phyloP scores from a whole-genome alignment of 2,888 invertebrate species.

The Microplitis manilae region DNA sequence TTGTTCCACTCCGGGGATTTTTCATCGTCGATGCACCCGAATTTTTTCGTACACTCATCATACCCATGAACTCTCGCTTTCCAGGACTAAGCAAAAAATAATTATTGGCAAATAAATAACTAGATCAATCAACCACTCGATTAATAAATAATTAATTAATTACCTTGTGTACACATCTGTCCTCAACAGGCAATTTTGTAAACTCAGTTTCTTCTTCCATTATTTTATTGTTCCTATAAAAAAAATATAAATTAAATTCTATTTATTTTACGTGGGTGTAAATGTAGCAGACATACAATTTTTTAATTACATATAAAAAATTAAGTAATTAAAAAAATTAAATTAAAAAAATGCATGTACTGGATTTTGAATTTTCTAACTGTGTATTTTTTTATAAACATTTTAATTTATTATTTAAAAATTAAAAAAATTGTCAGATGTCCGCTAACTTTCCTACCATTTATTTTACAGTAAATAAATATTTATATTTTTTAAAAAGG shows the following conservation, averaged over 20 bases:
- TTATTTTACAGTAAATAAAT: neutral
- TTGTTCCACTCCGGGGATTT: conserved; percentile 95
- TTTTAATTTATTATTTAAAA: too few relatives aligned
- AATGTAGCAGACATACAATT: too few relatives aligned
- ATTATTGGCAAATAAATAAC: neutral
- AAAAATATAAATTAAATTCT: neutral
- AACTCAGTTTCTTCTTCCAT: conserved; percentile 92
- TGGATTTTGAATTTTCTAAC: too few relatives aligned
- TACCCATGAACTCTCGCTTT: conserved; percentile 95
- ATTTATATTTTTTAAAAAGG: neutral
- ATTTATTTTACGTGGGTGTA: too few relatives aligned
- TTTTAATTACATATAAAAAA: too few relatives aligned
- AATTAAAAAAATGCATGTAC: too few relatives aligned
- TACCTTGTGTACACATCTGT: conserved; percentile 92
- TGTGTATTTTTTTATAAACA: too few relatives aligned
- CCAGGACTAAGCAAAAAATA: conserved; percentile 79
- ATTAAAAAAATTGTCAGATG: too few relatives aligned
- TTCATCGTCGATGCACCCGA: conserved; percentile 90
- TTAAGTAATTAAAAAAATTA: too few relatives aligned
- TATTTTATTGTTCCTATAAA: conserved; percentile 52
- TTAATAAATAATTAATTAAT: conserved; percentile 24
- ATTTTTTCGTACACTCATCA: conserved; percentile 92
- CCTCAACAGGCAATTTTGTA: conserved; percentile 89
- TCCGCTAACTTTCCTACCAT: neutral
- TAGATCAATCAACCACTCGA: neutral